phyloP scores from a whole-genome alignment of 2,113 vertebrate genomes.

The Noctilio leporinus region DNA sequence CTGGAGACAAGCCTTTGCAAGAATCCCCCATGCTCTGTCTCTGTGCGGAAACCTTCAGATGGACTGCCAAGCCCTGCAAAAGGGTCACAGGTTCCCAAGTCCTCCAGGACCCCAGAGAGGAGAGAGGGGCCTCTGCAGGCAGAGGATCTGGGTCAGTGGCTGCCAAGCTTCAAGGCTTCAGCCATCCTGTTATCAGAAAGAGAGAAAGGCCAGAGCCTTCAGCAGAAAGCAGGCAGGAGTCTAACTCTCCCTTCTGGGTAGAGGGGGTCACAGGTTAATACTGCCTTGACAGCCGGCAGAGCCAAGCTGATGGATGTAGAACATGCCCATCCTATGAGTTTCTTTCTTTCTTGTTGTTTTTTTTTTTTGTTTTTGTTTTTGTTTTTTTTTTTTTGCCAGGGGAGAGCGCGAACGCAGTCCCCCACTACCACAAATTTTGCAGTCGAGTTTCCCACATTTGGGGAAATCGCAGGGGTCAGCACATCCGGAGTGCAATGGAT shows the following conservation, averaged over 20 bases:
- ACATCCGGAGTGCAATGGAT: no score
- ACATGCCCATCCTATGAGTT: neutral
- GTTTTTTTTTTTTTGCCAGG: no score
- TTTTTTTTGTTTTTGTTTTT: no score
- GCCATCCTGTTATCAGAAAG: neutral
- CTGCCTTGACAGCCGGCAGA: neutral
- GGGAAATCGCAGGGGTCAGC: no score
- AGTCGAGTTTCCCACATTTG: no score
- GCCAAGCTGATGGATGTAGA: neutral
- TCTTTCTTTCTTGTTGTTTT: no score
- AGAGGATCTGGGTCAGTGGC: neutral
- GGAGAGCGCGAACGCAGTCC: no score
- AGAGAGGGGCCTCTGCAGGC: neutral
- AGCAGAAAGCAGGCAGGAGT: neutral
- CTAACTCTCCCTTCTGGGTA: neutral
- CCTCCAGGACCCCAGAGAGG: neutral
- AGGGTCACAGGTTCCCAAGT: slow-evolving; percentile 21
- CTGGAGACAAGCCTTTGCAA: neutral
- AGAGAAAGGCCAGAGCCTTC: slow-evolving; percentile 41
- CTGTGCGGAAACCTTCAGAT: slow-evolving; percentile 55
- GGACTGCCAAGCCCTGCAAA: slow-evolving; percentile 38
- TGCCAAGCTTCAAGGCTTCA: neutral
- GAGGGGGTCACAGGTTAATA: neutral
- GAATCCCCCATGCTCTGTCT: neutral
- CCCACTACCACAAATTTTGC: no score